Evolutionary conservation across 2,888 invertebrate genomes (phyloP).

Genomic region (Petrophora chlorosata): DNA sequence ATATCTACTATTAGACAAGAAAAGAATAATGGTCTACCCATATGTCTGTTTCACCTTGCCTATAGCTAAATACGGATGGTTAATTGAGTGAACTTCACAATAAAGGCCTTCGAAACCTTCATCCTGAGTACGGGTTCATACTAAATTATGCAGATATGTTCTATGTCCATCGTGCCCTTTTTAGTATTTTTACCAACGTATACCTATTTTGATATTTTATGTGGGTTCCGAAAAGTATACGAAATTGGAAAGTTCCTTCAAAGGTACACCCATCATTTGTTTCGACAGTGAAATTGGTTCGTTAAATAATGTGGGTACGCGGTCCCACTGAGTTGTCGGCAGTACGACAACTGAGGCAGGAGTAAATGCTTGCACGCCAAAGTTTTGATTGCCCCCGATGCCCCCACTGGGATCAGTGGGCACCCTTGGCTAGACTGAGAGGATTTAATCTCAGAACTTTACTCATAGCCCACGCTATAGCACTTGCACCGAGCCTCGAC

Average conservation of each 20-base stretch:
- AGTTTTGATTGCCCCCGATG: constrained; percentile 36
- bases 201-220: constrained; percentile 25
- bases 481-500: constrained; percentile 26
- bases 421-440: constrained; percentile 35
- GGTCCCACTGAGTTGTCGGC: background rate
- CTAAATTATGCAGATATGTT: constrained; percentile 34
- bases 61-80: constrained; percentile 10
- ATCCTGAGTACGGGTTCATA: constrained; percentile 16
- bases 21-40: too few relatives aligned
- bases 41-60: too few relatives aligned
- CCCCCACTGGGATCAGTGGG: constrained; percentile 5
- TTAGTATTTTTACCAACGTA: constrained; percentile 29
- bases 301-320: constrained; percentile 11
- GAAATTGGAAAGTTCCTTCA: background rate
- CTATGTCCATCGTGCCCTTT: constrained; percentile 31
- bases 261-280: background rate
- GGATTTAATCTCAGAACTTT: constrained; percentile 53
- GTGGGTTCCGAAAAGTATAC: background rate
- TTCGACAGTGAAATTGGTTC: constrained; percentile 11
- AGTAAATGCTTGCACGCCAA: constrained; percentile 21
- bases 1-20: too few relatives aligned
- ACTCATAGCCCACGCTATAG: constrained; percentile 37
- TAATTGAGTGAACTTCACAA: constrained; percentile 16
- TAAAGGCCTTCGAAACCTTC: constrained; percentile 16
- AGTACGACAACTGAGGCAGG: constrained; percentile 17